Percentiles rank a stretch among this genome's conserved stretches.
These are phyloP conservation scores for Saccopteryx leptura DNA, from an alignment of 2,113 vertebrate species.

Conservation along the genomic window DNA sequence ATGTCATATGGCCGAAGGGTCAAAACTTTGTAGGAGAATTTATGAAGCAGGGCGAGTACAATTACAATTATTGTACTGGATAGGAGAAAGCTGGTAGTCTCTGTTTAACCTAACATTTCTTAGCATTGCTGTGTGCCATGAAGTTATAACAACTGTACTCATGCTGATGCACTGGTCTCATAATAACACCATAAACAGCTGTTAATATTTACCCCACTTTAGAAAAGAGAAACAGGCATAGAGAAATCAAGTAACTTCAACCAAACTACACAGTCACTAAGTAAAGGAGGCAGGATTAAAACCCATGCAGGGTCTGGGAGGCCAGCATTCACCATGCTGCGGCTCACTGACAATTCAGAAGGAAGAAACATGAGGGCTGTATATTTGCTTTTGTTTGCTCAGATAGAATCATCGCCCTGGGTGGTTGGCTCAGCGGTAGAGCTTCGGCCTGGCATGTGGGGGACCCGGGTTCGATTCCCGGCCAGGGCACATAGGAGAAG, in stretches of 20 bases:
- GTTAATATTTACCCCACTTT: neutral
- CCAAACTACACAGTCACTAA: neutral
- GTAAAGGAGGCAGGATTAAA: neutral
- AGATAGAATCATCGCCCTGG: neutral
- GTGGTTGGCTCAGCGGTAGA: no score
- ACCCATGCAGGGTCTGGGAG: neutral
- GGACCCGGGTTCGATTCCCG: no score
- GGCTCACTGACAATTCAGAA: neutral
- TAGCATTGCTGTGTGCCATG: neutral
- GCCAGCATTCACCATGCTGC: no score
- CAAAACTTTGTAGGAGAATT: neutral
- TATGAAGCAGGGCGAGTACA: neutral
- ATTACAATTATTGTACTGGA: neutral
- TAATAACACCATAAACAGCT: neutral
- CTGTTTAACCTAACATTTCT: neutral
- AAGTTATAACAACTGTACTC: neutral
- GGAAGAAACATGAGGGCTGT: neutral
- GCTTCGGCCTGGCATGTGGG: no score
- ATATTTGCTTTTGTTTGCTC: neutral
- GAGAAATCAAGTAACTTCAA: neutral
- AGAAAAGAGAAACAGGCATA: neutral
- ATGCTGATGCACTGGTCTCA: neutral
- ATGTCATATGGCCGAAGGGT: neutral
- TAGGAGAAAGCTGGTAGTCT: neutral
- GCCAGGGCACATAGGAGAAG: no score